These are phyloP conservation scores for Sparidentex hasta DNA, from an alignment of 2,797 vertebrate species.

Conservation along the genomic window DNA sequence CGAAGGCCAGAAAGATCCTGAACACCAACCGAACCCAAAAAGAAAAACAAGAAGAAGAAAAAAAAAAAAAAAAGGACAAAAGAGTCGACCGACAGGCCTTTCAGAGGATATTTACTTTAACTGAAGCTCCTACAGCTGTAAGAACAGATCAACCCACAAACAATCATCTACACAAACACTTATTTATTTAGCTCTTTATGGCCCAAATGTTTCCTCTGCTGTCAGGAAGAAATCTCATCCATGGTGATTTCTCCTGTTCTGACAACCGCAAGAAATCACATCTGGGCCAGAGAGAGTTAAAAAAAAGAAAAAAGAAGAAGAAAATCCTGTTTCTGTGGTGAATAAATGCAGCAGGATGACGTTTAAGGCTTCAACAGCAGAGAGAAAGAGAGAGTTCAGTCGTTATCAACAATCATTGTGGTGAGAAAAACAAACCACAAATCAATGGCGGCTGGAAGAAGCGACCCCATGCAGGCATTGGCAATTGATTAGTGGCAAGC, in stretches of 20 bases:
- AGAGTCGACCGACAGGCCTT: background rate
- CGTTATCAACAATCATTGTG: constrained; percentile 23
- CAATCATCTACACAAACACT: background rate
- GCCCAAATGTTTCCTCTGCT: background rate
- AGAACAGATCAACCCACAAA: background rate
- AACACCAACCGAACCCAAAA: background rate
- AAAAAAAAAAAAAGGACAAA: background rate
- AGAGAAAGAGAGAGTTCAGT: constrained; percentile 20
- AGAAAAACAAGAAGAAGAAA: background rate
- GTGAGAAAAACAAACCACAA: constrained; percentile 40
- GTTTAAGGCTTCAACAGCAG: constrained; percentile 11
- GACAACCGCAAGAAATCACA: background rate
- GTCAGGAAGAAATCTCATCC: constrained; percentile 1
- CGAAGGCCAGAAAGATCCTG: background rate
- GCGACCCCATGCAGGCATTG: constrained; percentile 63
- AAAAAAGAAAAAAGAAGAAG: background rate
- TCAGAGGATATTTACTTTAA: background rate
- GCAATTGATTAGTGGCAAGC: constrained; percentile 73
- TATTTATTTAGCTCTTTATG: constrained; percentile 5
- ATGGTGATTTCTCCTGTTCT: background rate
- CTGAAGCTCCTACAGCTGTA: too few relatives aligned
- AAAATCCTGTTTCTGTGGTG: background rate
- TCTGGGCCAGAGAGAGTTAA: constrained; percentile 4
- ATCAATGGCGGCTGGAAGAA: constrained; percentile 53
- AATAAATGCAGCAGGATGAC: constrained; percentile 35